These are phyloP conservation scores for Drosophila albomicans DNA, from an alignment of 1,140 invertebrate species.

Conservation along the genomic window DNA sequence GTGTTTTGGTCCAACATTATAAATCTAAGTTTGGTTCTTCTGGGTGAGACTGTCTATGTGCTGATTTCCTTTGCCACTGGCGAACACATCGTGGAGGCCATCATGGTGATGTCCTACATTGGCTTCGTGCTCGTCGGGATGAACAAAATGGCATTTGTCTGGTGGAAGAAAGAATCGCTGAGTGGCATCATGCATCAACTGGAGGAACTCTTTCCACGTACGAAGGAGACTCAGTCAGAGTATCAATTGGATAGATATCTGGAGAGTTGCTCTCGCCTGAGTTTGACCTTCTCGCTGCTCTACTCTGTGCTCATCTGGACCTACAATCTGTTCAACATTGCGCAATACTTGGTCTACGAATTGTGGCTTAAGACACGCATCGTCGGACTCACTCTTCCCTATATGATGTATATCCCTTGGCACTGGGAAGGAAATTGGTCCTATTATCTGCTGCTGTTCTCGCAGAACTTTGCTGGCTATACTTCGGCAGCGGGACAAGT, in stretches of 20 bases:
- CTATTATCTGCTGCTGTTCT: constrained; percentile 57
- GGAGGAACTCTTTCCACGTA: constrained; percentile 59
- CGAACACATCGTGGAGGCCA: constrained; percentile 54
- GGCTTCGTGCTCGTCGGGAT: constrained; percentile 67
- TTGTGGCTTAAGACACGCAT: constrained; percentile 45
- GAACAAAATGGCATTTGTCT: constrained; percentile 71
- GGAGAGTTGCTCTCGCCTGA: constrained; percentile 48
- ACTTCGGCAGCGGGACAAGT: constrained; percentile 75
- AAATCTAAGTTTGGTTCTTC: constrained; percentile 43
- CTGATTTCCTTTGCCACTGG: constrained; percentile 44
- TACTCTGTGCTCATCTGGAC: constrained; percentile 76
- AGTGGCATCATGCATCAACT: constrained; percentile 55
- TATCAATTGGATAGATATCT: constrained; percentile 59
- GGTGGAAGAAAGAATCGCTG: constrained; percentile 53
- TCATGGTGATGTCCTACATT: constrained; percentile 71
- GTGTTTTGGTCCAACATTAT: constrained; percentile 63
- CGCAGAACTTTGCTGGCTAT: constrained; percentile 62
- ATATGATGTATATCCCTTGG: constrained; percentile 66
- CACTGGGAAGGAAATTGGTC: constrained; percentile 55
- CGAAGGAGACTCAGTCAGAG: constrained; percentile 24
- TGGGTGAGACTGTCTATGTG: constrained; percentile 56
- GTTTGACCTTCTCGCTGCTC: constrained; percentile 60
- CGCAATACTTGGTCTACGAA: constrained; percentile 68
- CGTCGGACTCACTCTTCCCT: constrained; percentile 59
- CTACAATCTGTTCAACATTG: constrained; percentile 68